These are phyloP conservation scores for Glandiceps talaboti DNA, from an alignment of 53 echinoderm and acorn worm genomes.

Conservation along the genomic window DNA sequence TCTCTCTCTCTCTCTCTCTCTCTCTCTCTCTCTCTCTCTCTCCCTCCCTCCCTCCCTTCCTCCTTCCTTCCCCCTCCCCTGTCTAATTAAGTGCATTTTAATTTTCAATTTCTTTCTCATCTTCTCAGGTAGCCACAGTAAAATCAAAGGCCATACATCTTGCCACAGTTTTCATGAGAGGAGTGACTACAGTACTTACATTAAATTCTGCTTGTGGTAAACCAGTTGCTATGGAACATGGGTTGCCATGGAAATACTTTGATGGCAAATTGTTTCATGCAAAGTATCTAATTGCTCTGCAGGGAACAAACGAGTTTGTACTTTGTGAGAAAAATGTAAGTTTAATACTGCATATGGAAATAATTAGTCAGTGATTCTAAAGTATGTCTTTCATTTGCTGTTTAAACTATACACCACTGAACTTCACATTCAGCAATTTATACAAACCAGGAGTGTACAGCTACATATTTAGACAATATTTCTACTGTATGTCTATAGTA, in stretches of 20 bases:
- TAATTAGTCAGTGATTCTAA: too few species aligned
- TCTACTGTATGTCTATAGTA: too few species aligned
- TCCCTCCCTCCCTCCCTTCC: background rate
- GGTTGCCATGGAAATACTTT: conserved; percentile 42
- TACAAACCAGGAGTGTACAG: too few species aligned
- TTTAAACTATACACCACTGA: too few species aligned
- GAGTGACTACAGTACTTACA: conserved; percentile 4
- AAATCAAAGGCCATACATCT: conserved; percentile 42
- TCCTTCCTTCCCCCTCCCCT: background rate
- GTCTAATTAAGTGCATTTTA: too few species aligned
- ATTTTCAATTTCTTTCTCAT: background rate
- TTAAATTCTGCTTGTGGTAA: conserved; percentile 29
- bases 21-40: background rate
- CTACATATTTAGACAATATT: too few species aligned
- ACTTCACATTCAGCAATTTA: too few species aligned
- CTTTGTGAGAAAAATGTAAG: conserved; percentile 39
- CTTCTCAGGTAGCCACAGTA: conserved; percentile 15
- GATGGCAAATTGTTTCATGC: conserved; percentile 63
- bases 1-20: background rate
- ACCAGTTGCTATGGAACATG: conserved; percentile 27
- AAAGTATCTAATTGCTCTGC: conserved; percentile 43
- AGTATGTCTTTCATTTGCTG: too few species aligned
- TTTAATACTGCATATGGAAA: too few species aligned
- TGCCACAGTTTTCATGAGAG: conserved; percentile 43
- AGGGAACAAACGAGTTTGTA: conserved; percentile 8